Base-by-base conservation (phyloP, 2,113 vertebrate genomes). In the Chamaea fasciata region DNA sequence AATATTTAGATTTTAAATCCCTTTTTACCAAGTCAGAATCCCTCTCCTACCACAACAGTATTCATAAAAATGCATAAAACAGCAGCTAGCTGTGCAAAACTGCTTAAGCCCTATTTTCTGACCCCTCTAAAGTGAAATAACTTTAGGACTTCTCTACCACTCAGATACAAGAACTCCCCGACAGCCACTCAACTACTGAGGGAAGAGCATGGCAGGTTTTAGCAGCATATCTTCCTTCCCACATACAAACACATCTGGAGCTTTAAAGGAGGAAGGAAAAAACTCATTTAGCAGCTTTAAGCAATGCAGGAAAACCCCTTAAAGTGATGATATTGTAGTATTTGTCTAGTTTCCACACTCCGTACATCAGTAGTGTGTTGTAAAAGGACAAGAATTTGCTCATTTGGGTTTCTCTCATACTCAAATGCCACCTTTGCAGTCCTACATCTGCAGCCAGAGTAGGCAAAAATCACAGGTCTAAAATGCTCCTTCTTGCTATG, bases 221-320 rank as follows among this genome's bases (percentile, higher is more conserved):
- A 89, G 70, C 57, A 83, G 46, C 27, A 1, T 13, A 50, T 17
- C 78, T 69, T 89, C 44, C 77, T 82, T 95, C 63, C 60, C 27
- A 60, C 63, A 74, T 46, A 86, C 46, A 86, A 95, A 92, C 46
- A 53, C 74, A 79, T 79, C 59, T 83, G 62, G 65, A 62, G 28
- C 84, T 95, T 91, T 87, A 91, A 95, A 95, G 46, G 12, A 88
- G 8, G 30, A 42, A 92, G 63, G 62, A 90, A 63, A 89, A 89
- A 85, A 62, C 26, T 82, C 33, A 73, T 85, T 53, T 26, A 35
- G 75, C 27, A 84, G 75, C 75, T 88, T 80, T 37, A 83, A 95
- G 87, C 30, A 89, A 73, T 10, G 82, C 33, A 67, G 63, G 27
- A 83, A 85, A 89, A 87, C 39, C 75, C 53, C 59, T 82, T 76